Base-by-base conservation (phyloP, 2,797 vertebrate species). In the Serranus cabrilla region DNA sequence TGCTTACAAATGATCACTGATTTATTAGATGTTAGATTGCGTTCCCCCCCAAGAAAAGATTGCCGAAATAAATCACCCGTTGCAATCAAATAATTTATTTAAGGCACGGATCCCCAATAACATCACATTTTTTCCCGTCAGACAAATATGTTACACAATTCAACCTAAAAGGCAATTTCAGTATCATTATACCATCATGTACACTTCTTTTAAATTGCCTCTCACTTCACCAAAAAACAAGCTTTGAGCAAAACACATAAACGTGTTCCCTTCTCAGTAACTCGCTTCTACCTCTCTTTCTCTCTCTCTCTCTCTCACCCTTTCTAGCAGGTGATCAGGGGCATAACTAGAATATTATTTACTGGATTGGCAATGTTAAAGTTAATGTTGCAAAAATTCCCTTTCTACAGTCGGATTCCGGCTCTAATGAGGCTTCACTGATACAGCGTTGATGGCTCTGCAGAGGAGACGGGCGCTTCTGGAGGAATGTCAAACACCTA, bases 361-460 rank as follows among this genome's bases (percentile, higher is more conserved):
- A 97, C 94, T 85, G 82, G 94, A 93, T 95, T 95, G 94, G 88
- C 93, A 94, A 94, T 87, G 66, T 95, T 95, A 94, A 96, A 97
- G 93, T 96, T 96, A 97, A 97, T 96, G 96, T 96, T 94, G 88
- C 95, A 95, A 93, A 94, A 94, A 93, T 95, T 90, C 92, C 89
- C 71, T 94, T 94, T 95, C 93, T 95, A 87, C 95, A 95, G 94
- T 94, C 80, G 86, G 92, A 94, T 96, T 95, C 88, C 77, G 77
- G 80, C 93, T 93, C 91, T 96, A 97, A 97, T 96, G 95, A 96
- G 94, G 94, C 96, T 95, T 95, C 89, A 95, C 95, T 95, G 95
- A 96, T 96, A 94, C 91, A 71, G 85, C 92, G 90, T 88, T 94
- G 94, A 94, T 96, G 95, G 91, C 91, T 93, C 79, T 89, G 87